Evolutionary conservation across 1,140 invertebrate genomes (phyloP).

Genomic region (Anthonomus grandis): DNA sequence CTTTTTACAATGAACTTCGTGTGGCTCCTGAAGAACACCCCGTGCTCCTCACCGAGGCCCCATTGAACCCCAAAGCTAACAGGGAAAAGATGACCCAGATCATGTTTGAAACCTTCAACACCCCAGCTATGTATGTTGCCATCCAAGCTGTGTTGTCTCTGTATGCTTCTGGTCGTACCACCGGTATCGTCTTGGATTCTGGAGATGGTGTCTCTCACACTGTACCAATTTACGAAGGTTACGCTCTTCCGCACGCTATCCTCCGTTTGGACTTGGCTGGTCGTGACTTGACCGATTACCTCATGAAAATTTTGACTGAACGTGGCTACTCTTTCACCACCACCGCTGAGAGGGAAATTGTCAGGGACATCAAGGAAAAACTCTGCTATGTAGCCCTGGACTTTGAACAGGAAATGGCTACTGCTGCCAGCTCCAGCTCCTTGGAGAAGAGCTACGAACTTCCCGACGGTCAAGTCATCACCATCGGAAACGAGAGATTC

Average conservation of each 20-base stretch:
- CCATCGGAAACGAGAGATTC: conserved; percentile 92
- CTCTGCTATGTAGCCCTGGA: conserved; percentile 89
- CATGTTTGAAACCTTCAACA: conserved; percentile 78
- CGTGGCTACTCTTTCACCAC: conserved; percentile 80
- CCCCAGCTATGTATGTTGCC: conserved; percentile 84
- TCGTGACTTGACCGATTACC: conserved; percentile 83
- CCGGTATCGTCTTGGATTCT: conserved; percentile 85
- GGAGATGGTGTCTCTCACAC: conserved; percentile 85
- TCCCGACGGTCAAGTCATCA: conserved; percentile 73
- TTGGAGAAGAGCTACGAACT: conserved; percentile 77
- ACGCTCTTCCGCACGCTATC: conserved; percentile 68
- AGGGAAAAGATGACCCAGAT: conserved; percentile 76
- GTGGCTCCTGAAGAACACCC: conserved; percentile 92
- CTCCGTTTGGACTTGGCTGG: conserved; percentile 84
- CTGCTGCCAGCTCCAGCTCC: conserved; percentile 80
- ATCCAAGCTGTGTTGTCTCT: conserved; percentile 81
- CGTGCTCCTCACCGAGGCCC: conserved; percentile 87
- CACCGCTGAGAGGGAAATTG: conserved; percentile 86
- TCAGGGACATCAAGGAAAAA: conserved; percentile 92
- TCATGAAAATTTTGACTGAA: conserved; percentile 90
- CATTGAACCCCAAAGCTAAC: conserved; percentile 89
- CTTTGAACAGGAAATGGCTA: conserved; percentile 95
- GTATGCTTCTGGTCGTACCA: conserved; percentile 88
- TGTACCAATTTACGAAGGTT: conserved; percentile 92
- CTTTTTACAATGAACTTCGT: conserved; percentile 93